These are phyloP conservation scores for Sinhomidia bicolor DNA, from an alignment of 2,888 invertebrate genomes.

Conservation along the genomic window DNA sequence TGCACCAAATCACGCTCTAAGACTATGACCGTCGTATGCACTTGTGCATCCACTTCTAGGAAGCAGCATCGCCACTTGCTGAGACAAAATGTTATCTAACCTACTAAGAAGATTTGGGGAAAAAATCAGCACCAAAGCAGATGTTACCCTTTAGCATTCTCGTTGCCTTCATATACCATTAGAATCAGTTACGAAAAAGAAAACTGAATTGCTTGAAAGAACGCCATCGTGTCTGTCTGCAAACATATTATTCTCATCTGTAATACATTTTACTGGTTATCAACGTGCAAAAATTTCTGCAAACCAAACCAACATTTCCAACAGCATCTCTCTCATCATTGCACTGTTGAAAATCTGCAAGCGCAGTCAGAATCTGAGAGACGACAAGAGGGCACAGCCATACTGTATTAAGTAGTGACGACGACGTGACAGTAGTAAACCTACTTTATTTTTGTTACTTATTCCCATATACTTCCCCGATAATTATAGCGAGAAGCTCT, in stretches of 20 bases:
- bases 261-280: neutral
- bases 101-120: neutral
- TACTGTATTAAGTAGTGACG: neutral
- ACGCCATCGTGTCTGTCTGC: neutral
- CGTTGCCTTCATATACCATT: constrained; percentile 19
- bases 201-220: neutral
- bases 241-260: neutral
- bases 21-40: neutral
- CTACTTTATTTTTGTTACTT: constrained; percentile 14
- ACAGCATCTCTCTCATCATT: neutral
- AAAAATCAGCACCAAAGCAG: constrained; percentile 42
- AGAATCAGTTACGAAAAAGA: neutral
- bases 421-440: constrained; percentile 1
- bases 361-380: neutral
- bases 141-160: constrained; percentile 60
- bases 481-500: neutral
- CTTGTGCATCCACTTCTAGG: neutral
- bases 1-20: neutral
- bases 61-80: constrained; percentile 53
- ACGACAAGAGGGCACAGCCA: neutral
- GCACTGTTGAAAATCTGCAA: neutral
- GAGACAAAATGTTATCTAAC: constrained; percentile 38
- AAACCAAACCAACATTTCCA: neutral
- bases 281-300: neutral
- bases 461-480: neutral